A percentile compares a stretch with the other conserved stretches of the same genome.
phyloP scores from a whole-genome alignment of 2,113 vertebrate genomes.

The Eulemur macaco region DNA sequence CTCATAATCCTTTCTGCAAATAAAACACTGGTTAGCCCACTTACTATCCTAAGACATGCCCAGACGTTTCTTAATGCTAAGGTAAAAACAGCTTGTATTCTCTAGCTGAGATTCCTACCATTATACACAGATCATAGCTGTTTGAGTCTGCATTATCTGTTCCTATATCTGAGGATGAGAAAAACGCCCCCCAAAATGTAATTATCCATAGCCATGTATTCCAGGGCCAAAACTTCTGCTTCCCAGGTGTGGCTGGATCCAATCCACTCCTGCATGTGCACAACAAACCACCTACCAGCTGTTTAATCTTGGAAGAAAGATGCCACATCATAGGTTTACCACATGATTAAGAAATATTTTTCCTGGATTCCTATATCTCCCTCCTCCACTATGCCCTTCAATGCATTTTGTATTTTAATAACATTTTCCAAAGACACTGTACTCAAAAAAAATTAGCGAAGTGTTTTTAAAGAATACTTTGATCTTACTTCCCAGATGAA shows the following conservation, averaged over 20 bases:
- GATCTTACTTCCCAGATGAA: conserved; percentile 50
- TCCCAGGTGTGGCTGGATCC: conserved; percentile 58
- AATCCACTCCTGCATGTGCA: background rate
- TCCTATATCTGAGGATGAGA: background rate
- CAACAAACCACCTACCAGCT: background rate
- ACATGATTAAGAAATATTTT: conserved; percentile 78
- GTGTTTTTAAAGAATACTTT: conserved; percentile 62
- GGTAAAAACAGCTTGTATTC: background rate
- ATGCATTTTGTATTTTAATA: conserved; percentile 67
- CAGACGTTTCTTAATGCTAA: background rate
- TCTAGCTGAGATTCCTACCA: background rate
- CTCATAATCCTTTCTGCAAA: background rate
- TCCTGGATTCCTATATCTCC: conserved; percentile 65
- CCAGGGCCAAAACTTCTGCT: conserved; percentile 54
- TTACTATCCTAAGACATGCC: background rate
- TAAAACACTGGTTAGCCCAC: background rate
- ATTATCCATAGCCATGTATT: conserved; percentile 23
- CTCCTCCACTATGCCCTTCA: conserved; percentile 60
- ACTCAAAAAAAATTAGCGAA: conserved; percentile 51
- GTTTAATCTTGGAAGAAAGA: conserved; percentile 72
- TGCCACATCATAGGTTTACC: conserved; percentile 65
- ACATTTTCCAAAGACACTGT: conserved; percentile 52
- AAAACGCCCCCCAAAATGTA: background rate
- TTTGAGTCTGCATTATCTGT: background rate
- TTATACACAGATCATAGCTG: background rate